These are phyloP conservation scores for Silurus aristotelis DNA, from an alignment of 2,797 vertebrate genomes.

Conservation along the genomic window DNA sequence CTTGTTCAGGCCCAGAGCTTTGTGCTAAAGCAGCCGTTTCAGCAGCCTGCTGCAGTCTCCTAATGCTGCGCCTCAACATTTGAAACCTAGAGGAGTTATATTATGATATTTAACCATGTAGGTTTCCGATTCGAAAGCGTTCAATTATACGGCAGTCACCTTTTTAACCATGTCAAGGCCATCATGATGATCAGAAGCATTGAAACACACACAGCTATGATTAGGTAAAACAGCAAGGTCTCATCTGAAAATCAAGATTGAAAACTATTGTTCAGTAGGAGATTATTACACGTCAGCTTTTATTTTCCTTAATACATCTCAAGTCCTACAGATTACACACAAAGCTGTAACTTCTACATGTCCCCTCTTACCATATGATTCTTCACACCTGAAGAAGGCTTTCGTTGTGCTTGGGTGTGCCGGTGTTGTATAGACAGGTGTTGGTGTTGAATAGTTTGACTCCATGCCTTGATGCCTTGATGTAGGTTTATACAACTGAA, in stretches of 20 bases:
- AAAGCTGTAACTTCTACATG: not conserved
- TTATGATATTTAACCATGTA: not conserved
- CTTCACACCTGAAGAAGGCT: not conserved
- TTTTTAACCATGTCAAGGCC: slow-evolving; percentile 11
- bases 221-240: not conserved
- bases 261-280: no score
- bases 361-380: not conserved
- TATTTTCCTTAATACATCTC: not conserved
- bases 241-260: slow-evolving; percentile 3
- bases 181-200: not conserved
- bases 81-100: slow-evolving; percentile 3
- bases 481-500: not conserved
- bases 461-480: not conserved
- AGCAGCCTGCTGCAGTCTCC: not conserved
- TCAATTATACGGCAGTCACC: not conserved
- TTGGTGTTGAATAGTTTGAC: not conserved
- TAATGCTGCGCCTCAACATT: not conserved
- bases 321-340: not conserved
- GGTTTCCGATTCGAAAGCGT: not conserved
- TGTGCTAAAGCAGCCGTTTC: not conserved
- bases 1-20: not conserved
- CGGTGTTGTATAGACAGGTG: not conserved
- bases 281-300: not conserved
- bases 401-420: not conserved
- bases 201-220: not conserved